Conservation (phyloP, 2,797 vertebrate species). For the Pseudocheirus occidentalis region DNA sequence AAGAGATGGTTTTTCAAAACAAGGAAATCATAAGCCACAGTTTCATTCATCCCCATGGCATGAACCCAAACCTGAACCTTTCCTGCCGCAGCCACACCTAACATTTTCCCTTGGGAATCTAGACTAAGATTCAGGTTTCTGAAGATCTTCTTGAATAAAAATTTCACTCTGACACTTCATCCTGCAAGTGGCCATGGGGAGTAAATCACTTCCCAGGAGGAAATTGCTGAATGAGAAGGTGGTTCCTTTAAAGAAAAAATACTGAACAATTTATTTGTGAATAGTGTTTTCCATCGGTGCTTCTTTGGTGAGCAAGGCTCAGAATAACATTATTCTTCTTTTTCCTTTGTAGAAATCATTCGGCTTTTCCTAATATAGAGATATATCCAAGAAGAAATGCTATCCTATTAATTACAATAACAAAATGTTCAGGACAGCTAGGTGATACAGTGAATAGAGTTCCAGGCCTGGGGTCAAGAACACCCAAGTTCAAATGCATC, state of each 20-base stretch:
- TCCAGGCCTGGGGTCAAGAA: not conserved
- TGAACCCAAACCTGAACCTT: slow-evolving; percentile 49
- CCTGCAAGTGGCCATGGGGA: not conserved
- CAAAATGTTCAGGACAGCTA: not conserved
- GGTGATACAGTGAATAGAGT: not conserved
- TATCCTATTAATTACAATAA: not conserved
- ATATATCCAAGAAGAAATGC: not conserved
- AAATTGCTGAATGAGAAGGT: not conserved
- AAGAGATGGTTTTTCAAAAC: not conserved
- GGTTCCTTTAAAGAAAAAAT: not conserved
- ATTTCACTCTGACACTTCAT: not conserved
- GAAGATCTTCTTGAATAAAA: slow-evolving; percentile 11
- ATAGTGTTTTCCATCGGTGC: not conserved
- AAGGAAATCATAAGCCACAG: not conserved
- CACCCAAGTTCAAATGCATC: not conserved
- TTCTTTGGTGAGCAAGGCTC: not conserved
- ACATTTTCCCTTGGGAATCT: slow-evolving; percentile 7
- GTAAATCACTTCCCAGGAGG: not conserved
- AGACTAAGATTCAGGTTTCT: not conserved
- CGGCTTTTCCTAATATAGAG: not conserved
- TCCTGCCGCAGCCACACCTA: not conserved
- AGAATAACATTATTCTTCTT: not conserved
- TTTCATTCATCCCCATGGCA: slow-evolving; percentile 1
- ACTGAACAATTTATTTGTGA: not conserved
- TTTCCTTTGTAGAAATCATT: not conserved